Base-by-base conservation (phyloP, 2,797 vertebrate species). In the Sternotherus odoratus region DNA sequence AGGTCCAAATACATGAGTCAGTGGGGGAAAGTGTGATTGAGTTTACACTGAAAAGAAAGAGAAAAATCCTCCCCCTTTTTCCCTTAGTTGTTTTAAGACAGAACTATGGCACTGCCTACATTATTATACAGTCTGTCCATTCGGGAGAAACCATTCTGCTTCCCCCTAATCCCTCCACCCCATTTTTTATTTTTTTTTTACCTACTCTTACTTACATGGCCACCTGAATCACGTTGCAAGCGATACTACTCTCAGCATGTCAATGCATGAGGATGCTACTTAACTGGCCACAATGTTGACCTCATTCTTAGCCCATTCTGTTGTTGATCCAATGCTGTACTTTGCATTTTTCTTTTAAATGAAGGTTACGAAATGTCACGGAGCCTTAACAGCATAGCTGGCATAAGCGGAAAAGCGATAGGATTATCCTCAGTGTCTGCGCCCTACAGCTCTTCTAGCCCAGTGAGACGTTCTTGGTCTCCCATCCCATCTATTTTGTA, bases 401-500 rank as follows among this genome's bases (percentile, higher is more conserved):
- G 98, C 98, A 98, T 98, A 98, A 98, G 97, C 98, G 98, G 98
- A 98, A 98, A 98, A 97, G 98, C 98, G 98, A 98, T 98, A 98
- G 98, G 98, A 98, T 98, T 98, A 97, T 98, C 98, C 98, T 98
- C 98, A 97, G 98, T 98, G 98, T 98, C 99, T 98, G 98, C 98
- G 97, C 98, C 98, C 98, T 99, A 98, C 98, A 98, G 98, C 98
- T 98, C 98, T 98, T 98, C 98, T 98, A 98, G 98, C 98, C 98
- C 98, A 98, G 98, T 98, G 98, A 98, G 98, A 98, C 98, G 98
- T 98, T 99, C 98, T 98, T 98, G 96, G 96, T 99, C 98, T 98
- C 98, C 98, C 98, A 98, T 98, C 98, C 98, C 98, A 98, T 99
- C 98, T 98, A 98, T 99, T 98, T 98, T 98, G 98, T 99, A 98